Evolutionary conservation across 2,797 vertebrate genomes (phyloP), one percentile per base, ranked within the genome.

Genomic region (Paratrypauchen microcephalus): DNA sequence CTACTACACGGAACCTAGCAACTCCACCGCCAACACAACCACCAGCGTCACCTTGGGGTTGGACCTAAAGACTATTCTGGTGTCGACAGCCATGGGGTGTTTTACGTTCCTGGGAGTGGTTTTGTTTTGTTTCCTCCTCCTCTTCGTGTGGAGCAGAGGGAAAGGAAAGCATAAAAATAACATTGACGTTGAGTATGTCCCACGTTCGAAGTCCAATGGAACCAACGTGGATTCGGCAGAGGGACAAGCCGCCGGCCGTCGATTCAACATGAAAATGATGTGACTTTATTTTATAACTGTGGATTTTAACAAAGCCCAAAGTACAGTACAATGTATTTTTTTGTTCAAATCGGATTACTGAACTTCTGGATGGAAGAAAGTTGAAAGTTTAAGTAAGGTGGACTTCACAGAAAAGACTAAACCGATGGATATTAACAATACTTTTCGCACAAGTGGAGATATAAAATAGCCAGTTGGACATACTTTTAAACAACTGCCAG

Each of bases 191-290:
- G 98, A 99, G 78, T 99, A 98, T n/a, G 95, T 99, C 79, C 96
- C 97, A 81, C 94, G 97, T 66, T 93, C 93, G 57, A 94, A 94
- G 87, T 93, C 93, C 69, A 98, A 97, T 39, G 97, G 97, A 89
- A 92, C 91, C 50, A 91, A 87, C 6, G 79, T 93, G 69, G 96
- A 97, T 86, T 95, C 94, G n/a, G 94, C 93, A 54, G 98, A 99
- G 82, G 96, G 94, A 82, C 95, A 95, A 73, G 90, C 92, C 8
- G 93, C 93, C 68, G 93, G 95, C 76, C 95, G 96, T 72, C 96
- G 97, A 89, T 97, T 99, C 94, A 99, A 99, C 94, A 99, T 99
- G 97, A 99, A 98, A 96, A 99, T 99, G 98, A 99, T 99, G 90
- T 99, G 94, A 93, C 78, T 85, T 36, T 74, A 12, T 84, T 88